Evolutionary conservation across 2,888 invertebrate genomes (phyloP), one percentile per base, ranked within the genome.

Genomic region (Eledone cirrhosa): DNA sequence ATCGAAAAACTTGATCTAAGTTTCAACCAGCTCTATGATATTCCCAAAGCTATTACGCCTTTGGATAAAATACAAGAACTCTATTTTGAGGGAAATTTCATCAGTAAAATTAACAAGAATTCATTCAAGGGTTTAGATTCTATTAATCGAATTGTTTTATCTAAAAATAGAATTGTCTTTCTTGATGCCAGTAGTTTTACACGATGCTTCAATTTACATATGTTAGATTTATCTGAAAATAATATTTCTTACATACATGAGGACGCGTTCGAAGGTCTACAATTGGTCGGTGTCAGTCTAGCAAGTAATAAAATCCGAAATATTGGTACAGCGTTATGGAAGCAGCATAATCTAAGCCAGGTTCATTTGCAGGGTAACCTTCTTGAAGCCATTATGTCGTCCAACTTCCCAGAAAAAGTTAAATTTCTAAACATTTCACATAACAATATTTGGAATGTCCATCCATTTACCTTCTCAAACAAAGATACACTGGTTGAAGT

Each of bases 211-310:
- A 76, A 48, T 76, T 27, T 76, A 2, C 47, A 47, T 16, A 48
- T 76, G n/a, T 47, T 76, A 8, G 48, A 76, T 33, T 24, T 76
- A 27, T 47, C 41, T 29, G 47, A 47, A 19, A 76, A 76, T 29
- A 76, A 76, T 22, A 76, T 76, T 27, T 47, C 76, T 16, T 47
- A 19, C 11, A 48, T 76, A n/a, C 48, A 76, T 47, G 76, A 76
- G 47, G 48, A 76, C 47, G 76, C 76, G 48, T 76, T 76, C 48
- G 76, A 76, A 47, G 76, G 76, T 76, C 48, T 76, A 22, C 72
- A 72, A 41, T 72, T 72, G 72, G 41, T 72, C 11, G 72, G 72
- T 41, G 72, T 72, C 24, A 72, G 72, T 33, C 31, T 72, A n/a
- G 72, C 72, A 41, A 31, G n/a, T 14, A 72, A 72, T 19, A 72